A percentile compares a stretch with the other conserved stretches of the same genome.
These are phyloP conservation scores for Urocolius indicus DNA, from an alignment of 2,113 vertebrate genomes.

Conservation along the genomic window DNA sequence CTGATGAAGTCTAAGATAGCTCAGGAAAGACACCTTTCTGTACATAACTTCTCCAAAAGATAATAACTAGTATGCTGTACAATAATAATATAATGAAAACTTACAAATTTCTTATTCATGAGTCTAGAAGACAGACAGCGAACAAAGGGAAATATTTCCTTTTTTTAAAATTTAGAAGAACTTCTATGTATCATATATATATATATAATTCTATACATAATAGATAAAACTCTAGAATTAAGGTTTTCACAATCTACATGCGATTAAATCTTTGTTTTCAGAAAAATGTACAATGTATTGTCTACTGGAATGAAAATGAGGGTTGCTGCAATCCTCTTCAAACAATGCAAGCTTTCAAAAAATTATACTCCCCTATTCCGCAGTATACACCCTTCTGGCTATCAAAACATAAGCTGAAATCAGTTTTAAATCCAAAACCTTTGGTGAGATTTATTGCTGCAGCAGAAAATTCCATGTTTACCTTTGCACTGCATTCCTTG, in stretches of 20 bases:
- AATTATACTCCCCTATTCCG: not conserved
- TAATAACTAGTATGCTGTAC: not conserved
- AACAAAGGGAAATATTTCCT: not conserved
- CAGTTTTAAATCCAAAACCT: not conserved
- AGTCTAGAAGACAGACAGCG: not conserved
- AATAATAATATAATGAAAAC: not conserved
- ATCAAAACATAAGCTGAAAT: not conserved
- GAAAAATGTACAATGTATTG: not conserved
- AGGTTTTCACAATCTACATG: not conserved
- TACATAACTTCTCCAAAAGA: not conserved
- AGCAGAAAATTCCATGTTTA: slow-evolving; percentile 42
- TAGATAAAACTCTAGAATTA: not conserved
- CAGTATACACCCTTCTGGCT: not conserved
- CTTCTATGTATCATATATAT: too few relatives aligned
- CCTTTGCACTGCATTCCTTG: slow-evolving; percentile 99
- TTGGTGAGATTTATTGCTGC: not conserved
- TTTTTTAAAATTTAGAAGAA: not conserved
- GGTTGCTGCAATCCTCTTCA: not conserved
- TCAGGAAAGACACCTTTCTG: not conserved
- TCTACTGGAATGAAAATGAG: not conserved
- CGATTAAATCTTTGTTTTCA: not conserved
- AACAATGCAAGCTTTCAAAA: not conserved
- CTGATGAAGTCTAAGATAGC: not conserved
- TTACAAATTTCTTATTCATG: not conserved
- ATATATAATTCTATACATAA: too few relatives aligned